A percentile compares a stretch with the other conserved stretches of the same genome.
Evolutionary conservation across 2,888 invertebrate species (phyloP).

Genomic region (Taphrorychus bicolor): DNA sequence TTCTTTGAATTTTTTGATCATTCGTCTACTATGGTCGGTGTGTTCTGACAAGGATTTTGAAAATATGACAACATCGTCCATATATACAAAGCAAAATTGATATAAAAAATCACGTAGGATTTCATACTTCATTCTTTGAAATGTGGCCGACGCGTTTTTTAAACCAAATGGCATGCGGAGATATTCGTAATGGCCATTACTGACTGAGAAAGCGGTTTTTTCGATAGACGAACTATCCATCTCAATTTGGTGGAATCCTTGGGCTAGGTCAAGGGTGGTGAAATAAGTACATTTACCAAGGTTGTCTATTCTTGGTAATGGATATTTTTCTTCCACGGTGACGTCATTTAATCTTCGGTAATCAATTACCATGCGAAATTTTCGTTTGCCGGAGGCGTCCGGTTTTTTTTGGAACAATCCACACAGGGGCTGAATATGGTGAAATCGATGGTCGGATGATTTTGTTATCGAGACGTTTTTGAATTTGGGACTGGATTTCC

Average conservation of each 20-base stretch:
- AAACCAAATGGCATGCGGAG: constrained; percentile 46
- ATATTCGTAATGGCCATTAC: constrained; percentile 48
- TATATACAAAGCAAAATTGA: constrained; percentile 8
- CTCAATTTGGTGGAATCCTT: constrained; percentile 24
- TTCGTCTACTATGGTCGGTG: constrained; percentile 14
- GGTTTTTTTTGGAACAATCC: constrained; percentile 24
- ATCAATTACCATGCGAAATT: constrained; percentile 16
- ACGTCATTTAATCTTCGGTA: constrained; percentile 9
- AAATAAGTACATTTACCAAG: constrained; percentile 22
- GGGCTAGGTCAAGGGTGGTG: constrained; percentile 10
- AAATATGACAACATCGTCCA: constrained; percentile 22
- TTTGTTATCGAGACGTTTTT: constrained; percentile 18
- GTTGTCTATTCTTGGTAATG: constrained; percentile 16
- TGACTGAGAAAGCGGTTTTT: constrained; percentile 47
- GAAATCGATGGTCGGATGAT: constrained; percentile 24
- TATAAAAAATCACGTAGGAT: constrained; percentile 1
- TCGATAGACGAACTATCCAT: constrained; percentile 16
- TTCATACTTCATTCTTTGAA: constrained; percentile 42
- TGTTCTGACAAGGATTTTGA: constrained; percentile 25
- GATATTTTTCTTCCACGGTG: constrained; percentile 18
- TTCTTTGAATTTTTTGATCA: constrained; percentile 21
- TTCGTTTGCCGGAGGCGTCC: constrained; percentile 12
- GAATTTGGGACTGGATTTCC: constrained; percentile 19
- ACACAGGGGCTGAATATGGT: constrained; percentile 17
- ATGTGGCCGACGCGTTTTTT: constrained; percentile 46